These are phyloP conservation scores for Matsumyia berberina DNA, from an alignment of 2,888 invertebrate species.

Conservation along the genomic window DNA sequence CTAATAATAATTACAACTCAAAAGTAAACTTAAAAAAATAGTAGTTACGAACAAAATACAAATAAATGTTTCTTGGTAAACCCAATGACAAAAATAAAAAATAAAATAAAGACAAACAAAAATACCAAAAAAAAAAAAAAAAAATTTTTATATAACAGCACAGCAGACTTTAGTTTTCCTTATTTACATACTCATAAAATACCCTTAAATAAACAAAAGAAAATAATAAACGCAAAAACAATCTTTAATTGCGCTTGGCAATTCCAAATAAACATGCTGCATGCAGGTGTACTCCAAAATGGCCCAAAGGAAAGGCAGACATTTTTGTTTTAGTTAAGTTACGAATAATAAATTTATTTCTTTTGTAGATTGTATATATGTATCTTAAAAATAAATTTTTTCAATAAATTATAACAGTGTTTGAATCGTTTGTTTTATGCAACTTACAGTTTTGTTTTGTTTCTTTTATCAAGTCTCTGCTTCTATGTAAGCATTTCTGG, in stretches of 20 bases:
- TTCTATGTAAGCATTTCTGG: slow-evolving; percentile 31
- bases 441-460: background rate
- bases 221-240: slow-evolving; percentile 12
- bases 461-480: slow-evolving; percentile 30
- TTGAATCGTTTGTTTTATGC: slow-evolving; percentile 4
- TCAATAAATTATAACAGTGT: slow-evolving; percentile 35
- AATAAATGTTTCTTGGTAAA: slow-evolving; percentile 12
- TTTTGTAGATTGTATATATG: slow-evolving; percentile 8
- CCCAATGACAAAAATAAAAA: slow-evolving; percentile 25
- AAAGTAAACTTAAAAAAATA: slow-evolving; percentile 30
- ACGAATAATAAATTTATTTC: slow-evolving; percentile 32
- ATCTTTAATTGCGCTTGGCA: slow-evolving; percentile 11
- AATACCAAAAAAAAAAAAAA: slow-evolving; percentile 4
- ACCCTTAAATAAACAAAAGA: slow-evolving; percentile 31
- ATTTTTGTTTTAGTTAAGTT: slow-evolving; percentile 19
- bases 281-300: slow-evolving; percentile 1
- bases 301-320: slow-evolving; percentile 16
- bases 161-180: slow-evolving; percentile 9
- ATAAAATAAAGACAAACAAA: background rate
- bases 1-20: slow-evolving; percentile 56
- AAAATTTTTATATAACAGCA: slow-evolving; percentile 14
- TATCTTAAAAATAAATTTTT: slow-evolving; percentile 35
- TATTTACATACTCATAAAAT: slow-evolving; percentile 49
- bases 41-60: slow-evolving; percentile 23
- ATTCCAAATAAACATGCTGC: slow-evolving; percentile 31